These are phyloP conservation scores for Leptinotarsa juncta DNA, from an alignment of 2,888 invertebrate species.

Conservation along the genomic window DNA sequence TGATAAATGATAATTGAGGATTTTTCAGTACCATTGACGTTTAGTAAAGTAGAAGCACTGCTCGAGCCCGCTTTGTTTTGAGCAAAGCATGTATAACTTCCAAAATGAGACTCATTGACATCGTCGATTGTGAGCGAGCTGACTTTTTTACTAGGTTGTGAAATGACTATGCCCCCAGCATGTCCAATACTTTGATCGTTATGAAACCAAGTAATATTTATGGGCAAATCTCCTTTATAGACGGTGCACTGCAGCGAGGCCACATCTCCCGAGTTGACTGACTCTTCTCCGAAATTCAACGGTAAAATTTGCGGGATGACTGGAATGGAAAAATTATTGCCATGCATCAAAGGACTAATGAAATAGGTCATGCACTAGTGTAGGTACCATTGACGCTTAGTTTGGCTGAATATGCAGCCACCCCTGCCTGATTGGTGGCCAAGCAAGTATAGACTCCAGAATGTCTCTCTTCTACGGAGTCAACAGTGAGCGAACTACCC, in stretches of 20 bases:
- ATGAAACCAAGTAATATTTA: conserved; percentile 74
- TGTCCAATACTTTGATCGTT: conserved; percentile 65
- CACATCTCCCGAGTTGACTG: conserved; percentile 77
- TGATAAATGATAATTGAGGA: neutral
- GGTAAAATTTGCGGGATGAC: conserved; percentile 68
- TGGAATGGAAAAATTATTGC: conserved; percentile 24
- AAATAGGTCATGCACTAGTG: conserved; percentile 51
- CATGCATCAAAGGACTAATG: conserved; percentile 11
- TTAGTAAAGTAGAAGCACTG: conserved; percentile 73
- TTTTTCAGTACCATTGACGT: conserved; percentile 72
- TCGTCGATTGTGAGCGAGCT: conserved; percentile 74
- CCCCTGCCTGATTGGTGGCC: conserved; percentile 71
- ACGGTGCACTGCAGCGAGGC: conserved; percentile 77
- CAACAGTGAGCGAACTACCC: conserved; percentile 71
- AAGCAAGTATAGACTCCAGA: conserved; percentile 74
- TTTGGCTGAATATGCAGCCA: conserved; percentile 70
- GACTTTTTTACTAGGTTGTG: conserved; percentile 66
- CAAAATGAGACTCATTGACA: conserved; percentile 74
- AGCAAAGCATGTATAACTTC: conserved; percentile 82
- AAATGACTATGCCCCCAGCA: conserved; percentile 60
- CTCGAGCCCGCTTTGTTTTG: conserved; percentile 76
- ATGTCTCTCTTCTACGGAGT: conserved; percentile 70
- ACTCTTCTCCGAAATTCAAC: conserved; percentile 70
- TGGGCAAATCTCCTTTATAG: conserved; percentile 77
- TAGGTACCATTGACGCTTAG: conserved; percentile 74